Evolutionary conservation across 2,888 invertebrate genomes (phyloP).

Genomic region (Strigamia crassipes): DNA sequence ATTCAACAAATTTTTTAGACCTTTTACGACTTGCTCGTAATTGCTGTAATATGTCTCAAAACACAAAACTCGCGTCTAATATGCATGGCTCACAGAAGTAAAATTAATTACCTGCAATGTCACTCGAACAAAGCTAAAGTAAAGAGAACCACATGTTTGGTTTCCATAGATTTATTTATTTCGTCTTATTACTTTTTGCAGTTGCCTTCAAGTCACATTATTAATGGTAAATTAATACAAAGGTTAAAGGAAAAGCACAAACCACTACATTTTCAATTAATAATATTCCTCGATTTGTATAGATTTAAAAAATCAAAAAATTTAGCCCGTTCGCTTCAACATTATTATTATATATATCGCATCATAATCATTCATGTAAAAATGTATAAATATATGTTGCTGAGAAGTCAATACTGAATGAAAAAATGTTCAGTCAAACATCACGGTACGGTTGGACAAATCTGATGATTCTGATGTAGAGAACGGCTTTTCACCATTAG

Average conservation of each 20-base stretch:
- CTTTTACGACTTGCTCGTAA: background rate
- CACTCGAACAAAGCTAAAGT: background rate
- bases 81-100: background rate
- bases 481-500: conserved; percentile 30
- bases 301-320: too few relatives aligned
- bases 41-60: background rate
- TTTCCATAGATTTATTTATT: too few relatives aligned
- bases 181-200: too few relatives aligned
- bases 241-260: too few relatives aligned
- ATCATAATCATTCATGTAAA: too few relatives aligned
- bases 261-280: too few relatives aligned
- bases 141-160: background rate
- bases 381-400: too few relatives aligned
- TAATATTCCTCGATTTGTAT: too few relatives aligned
- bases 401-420: background rate
- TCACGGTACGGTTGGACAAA: background rate
- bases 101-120: background rate
- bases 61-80: background rate
- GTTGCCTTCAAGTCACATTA: too few relatives aligned
- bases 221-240: too few relatives aligned
- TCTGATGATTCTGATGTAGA: conserved; percentile 30
- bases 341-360: too few relatives aligned
- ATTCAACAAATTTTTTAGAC: background rate
- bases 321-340: too few relatives aligned
- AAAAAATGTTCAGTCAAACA: background rate